Base-by-base conservation (phyloP, 2,797 vertebrate species). In the Centroberyx gerrardi region DNA sequence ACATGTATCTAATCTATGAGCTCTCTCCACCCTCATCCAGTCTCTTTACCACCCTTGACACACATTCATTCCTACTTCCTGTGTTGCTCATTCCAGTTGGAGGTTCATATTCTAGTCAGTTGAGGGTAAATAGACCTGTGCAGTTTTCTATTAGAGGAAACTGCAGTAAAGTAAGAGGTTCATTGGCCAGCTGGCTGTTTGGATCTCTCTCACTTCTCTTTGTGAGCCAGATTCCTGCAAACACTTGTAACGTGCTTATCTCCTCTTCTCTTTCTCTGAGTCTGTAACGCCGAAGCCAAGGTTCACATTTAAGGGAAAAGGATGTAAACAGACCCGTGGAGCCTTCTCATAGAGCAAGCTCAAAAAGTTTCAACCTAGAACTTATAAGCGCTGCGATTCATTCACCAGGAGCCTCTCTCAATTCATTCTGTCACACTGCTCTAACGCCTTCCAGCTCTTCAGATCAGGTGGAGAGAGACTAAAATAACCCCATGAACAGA, bases 41-140 rank as follows among this genome's bases (percentile, higher is more conserved):
- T 28, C 14, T 40, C 44, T 6, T 51, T 5, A 22, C 22, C 22
- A 22, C 22, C 22, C 17, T 33, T n/a, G 5, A 8, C 17, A 49
- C 13, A 42, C 18, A 33, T 33, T 33, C 33, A 33, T 33, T 33
- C 33, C 7, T 7, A 33, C 7, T 33, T 33, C 33, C 33, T 33
- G 0, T 5, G 33, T 33, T 33, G 7, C 33, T 33, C 7, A 55
- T 27, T 28, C 3, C 31, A 63, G 27, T 4, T 33, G 49, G 60
- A 74, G 48, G 55, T 63, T 74, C 42, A 60, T 58, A 55, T 48
- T 68, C 5, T 62, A 18, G 4, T 12, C 9, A 59, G 14, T 6
- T 18, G 56, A 40, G 13, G 3, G 17, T 59, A 38, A n/a, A n/a
- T 22, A 27, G 46, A 48, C 46, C 13, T 5, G 46, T 14, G 14